Percentiles rank a stretch among this genome's conserved stretches.
Conservation (phyloP, 2,797 vertebrate species). For the Spinibarbus caldwelli region DNA sequence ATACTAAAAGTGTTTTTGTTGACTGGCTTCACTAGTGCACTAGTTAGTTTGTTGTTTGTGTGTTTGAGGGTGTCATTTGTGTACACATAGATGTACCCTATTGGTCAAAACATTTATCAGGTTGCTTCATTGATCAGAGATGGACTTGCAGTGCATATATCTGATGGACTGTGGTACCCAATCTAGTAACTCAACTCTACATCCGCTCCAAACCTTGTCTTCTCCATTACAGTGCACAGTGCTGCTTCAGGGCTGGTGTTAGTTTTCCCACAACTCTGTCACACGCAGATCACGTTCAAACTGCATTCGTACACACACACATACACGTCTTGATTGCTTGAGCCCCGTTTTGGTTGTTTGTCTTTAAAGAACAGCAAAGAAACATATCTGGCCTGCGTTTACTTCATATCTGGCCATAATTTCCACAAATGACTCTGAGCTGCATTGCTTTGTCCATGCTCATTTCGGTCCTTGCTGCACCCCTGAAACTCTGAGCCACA, state of each 20-base stretch:
- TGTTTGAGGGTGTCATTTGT: not conserved
- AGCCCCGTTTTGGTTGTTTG: too few species aligned
- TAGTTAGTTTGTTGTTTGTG: not conserved
- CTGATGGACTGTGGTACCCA: constrained; percentile 41
- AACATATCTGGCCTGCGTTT: not conserved
- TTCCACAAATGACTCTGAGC: constrained; percentile 3
- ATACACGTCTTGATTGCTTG: too few species aligned
- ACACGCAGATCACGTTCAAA: constrained; percentile 55
- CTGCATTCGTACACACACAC: constrained; percentile 28
- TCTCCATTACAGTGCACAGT: constrained; percentile 57
- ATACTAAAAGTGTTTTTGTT: not conserved
- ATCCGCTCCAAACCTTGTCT: constrained; percentile 46
- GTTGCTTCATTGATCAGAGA: constrained; percentile 52
- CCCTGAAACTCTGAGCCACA: not conserved
- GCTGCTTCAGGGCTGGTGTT: constrained; percentile 55
- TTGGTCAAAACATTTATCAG: constrained; percentile 48
- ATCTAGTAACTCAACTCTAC: constrained; percentile 56
- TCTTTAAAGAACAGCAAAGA: not conserved
- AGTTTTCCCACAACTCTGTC: constrained; percentile 54
- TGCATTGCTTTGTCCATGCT: constrained; percentile 14
- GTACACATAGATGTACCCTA: constrained; percentile 15
- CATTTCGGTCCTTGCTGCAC: constrained; percentile 1
- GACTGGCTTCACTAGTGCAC: not conserved
- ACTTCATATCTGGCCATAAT: constrained; percentile 6
- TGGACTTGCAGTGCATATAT: constrained; percentile 31